Evolutionary conservation across 2,797 vertebrate species (phyloP), one percentile per base, ranked within the genome.

Genomic region (Ceryle rudis): DNA sequence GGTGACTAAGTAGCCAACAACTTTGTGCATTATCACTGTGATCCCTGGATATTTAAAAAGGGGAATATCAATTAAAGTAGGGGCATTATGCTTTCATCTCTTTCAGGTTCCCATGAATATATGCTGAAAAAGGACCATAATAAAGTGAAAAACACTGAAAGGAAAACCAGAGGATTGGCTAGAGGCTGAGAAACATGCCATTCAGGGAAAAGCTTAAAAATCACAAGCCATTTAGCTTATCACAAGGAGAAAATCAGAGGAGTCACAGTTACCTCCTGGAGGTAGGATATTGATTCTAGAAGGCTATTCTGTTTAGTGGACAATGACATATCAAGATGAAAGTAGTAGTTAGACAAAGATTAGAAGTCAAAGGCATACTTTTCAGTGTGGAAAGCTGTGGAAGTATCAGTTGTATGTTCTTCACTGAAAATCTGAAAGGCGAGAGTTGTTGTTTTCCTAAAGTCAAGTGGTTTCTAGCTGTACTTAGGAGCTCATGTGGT

Each of bases 201-300:
- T 75, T 92, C 42, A 75, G 51, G 42, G 18, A 62, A 91, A 90
- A 79, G 35, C 55, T 94, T 79, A 81, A 92, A 93, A 93, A 82
- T 72, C 62, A 58, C 2, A 5, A 84, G 25, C n/a, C 4, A 1
- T 89, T 92, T 90, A 84, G 18, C 66, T 90, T 90, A 64, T 62
- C 78, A 84, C 78, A 84, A 93, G 42, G 55, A 81, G 58, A 89
- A 89, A 84, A 61, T 62, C 86, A 55, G 70, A 79, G 39, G 31
- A 35, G 37, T 86, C 46, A 72, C 54, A 94, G 42, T 70, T 89
- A 10, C 42, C 25, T 86, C 41, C 47, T 1, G 0, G 67, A 87
- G 35, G 47, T 39, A 89, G 55, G 52, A 60, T 89, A 92, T 94
- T 89, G 93, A 91, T 96, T 92, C 54, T 70, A 42, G 51, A 55